Conservation (phyloP, 1,140 invertebrate species). For the Limonius californicus region DNA sequence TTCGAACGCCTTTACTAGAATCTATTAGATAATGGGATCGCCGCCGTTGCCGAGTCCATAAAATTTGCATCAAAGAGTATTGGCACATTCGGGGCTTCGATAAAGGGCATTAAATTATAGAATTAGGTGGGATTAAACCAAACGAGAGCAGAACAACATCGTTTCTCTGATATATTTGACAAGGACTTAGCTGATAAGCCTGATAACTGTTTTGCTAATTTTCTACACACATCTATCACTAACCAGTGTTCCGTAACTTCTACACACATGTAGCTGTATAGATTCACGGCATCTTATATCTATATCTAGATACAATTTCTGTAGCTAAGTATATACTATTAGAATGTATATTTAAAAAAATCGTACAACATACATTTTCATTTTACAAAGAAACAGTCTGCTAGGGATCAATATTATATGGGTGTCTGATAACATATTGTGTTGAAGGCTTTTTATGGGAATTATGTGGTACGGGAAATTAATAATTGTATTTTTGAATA, state of each 20-base stretch:
- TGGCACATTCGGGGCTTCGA: neutral
- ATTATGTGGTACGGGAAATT: no score
- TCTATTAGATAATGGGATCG: slow-evolving; percentile 6
- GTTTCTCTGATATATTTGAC: neutral
- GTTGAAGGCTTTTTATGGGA: no score
- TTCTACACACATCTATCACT: neutral
- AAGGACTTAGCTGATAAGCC: neutral
- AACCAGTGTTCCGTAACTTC: neutral
- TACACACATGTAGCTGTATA: neutral
- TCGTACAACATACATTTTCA: no score
- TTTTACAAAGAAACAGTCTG: no score
- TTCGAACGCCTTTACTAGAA: neutral
- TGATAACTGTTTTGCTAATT: neutral
- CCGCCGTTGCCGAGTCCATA: neutral
- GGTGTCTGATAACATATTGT: no score
- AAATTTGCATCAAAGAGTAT: slow-evolving; percentile 2
- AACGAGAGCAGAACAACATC: neutral
- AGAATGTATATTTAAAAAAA: no score
- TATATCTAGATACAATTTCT: neutral
- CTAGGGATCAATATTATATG: no score
- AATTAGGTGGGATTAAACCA: neutral
- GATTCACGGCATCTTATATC: neutral
- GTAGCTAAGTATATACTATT: no score
- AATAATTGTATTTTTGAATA: no score
- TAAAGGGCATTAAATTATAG: neutral